phyloP scores from a whole-genome alignment of 2,888 invertebrate species.

The Euzetes globulus region DNA sequence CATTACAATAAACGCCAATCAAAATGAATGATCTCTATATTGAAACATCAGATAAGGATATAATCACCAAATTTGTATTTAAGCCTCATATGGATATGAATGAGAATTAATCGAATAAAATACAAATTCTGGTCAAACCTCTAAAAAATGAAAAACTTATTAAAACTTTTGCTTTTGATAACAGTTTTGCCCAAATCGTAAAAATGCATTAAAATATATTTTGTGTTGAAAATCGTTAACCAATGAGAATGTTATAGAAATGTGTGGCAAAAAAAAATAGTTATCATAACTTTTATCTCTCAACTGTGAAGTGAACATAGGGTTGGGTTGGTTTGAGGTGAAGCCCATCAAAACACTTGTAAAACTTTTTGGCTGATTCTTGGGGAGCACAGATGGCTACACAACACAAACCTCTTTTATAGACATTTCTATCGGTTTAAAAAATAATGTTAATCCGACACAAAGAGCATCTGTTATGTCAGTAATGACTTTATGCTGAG shows the following conservation, averaged over 20 bases:
- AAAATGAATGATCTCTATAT: neutral
- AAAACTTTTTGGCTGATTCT: neutral
- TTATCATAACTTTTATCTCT: no score
- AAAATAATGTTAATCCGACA: neutral
- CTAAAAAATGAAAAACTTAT: neutral
- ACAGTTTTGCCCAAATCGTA: neutral
- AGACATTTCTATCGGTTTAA: neutral
- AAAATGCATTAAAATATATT: no score
- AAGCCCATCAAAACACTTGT: neutral
- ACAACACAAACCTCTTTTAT: neutral
- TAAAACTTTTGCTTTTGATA: neutral
- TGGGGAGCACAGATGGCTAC: neutral
- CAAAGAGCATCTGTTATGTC: slow-evolving; percentile 20
- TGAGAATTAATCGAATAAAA: neutral
- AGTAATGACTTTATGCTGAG: neutral
- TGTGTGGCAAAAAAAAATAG: no score
- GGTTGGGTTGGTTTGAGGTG: neutral
- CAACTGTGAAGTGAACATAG: neutral
- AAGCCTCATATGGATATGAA: neutral
- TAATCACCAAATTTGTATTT: neutral
- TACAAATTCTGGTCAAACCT: neutral
- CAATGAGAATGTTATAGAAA: no score
- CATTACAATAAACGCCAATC: neutral
- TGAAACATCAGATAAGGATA: neutral
- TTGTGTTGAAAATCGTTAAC: no score